phyloP scores from a whole-genome alignment of 2,113 vertebrate species.

The Mesocricetus auratus region DNA sequence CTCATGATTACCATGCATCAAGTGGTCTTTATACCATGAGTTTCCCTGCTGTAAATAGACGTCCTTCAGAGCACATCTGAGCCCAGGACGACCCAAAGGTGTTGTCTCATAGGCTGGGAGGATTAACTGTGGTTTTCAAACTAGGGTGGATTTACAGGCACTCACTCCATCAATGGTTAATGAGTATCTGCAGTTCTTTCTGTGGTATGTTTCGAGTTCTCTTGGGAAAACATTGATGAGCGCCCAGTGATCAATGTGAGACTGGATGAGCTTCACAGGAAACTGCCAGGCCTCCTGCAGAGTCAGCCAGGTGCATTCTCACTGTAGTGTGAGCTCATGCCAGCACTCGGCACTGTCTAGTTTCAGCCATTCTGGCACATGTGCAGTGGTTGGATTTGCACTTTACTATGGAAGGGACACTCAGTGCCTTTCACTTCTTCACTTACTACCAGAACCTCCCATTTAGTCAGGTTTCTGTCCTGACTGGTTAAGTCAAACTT shows the following conservation, averaged over 20 bases:
- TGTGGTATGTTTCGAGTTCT: background rate
- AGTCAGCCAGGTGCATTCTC: background rate
- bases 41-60: background rate
- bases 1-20: background rate
- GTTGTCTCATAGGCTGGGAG: background rate
- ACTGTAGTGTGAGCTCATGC: background rate
- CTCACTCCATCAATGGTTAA: background rate
- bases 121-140: background rate
- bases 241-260: background rate
- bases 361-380: background rate
- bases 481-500: background rate
- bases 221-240: background rate
- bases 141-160: background rate
- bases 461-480: background rate
- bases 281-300: background rate
- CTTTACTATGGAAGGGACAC: background rate
- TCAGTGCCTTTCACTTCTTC: background rate
- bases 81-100: fast-evolving
- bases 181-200: background rate
- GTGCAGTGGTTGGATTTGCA: background rate
- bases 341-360: background rate
- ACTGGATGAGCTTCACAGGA: background rate
- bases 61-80: background rate
- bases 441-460: background rate
- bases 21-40: too few relatives aligned